Percentiles rank a stretch among this genome's conserved stretches.
Evolutionary conservation across 2,888 invertebrate species (phyloP).

Genomic region (Embidobia sp.): DNA sequence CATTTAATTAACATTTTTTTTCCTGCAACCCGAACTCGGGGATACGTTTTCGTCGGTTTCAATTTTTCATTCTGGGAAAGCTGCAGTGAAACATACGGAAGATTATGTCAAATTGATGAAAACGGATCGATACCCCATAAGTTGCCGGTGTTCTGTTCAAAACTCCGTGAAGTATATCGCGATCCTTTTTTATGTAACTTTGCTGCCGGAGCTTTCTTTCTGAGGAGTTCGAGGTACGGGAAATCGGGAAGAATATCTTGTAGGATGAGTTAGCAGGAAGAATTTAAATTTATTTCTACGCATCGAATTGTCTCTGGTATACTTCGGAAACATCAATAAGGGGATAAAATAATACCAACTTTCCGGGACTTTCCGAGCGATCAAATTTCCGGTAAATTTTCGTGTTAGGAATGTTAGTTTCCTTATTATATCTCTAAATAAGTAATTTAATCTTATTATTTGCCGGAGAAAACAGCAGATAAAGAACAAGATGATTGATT

Average conservation of each 20-base stretch:
- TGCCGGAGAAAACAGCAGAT: too few relatives aligned
- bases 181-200: constrained; percentile 38
- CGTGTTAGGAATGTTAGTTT: constrained; percentile 1
- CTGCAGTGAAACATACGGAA: constrained; percentile 4
- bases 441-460: too few relatives aligned
- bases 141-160: constrained; percentile 26
- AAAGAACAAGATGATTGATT: too few relatives aligned
- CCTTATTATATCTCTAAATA: not conserved
- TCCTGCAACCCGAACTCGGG: too few relatives aligned
- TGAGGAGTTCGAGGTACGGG: constrained; percentile 12
- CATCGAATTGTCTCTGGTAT: constrained; percentile 25
- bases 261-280: constrained; percentile 22
- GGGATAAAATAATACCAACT: constrained; percentile 37
- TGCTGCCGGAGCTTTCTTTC: constrained; percentile 8
- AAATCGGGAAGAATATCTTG: constrained; percentile 26
- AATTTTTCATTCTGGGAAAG: not conserved
- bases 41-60: too few relatives aligned
- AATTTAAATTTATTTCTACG: constrained; percentile 53
- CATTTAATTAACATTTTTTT: too few relatives aligned
- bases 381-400: constrained; percentile 5
- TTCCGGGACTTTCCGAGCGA: constrained; percentile 2
- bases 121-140: constrained; percentile 43
- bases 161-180: constrained; percentile 39
- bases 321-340: constrained; percentile 41
- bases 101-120: constrained; percentile 30